phyloP scores from a whole-genome alignment of 2,888 invertebrate genomes.

The Lepidocyrtoides sp. region DNA sequence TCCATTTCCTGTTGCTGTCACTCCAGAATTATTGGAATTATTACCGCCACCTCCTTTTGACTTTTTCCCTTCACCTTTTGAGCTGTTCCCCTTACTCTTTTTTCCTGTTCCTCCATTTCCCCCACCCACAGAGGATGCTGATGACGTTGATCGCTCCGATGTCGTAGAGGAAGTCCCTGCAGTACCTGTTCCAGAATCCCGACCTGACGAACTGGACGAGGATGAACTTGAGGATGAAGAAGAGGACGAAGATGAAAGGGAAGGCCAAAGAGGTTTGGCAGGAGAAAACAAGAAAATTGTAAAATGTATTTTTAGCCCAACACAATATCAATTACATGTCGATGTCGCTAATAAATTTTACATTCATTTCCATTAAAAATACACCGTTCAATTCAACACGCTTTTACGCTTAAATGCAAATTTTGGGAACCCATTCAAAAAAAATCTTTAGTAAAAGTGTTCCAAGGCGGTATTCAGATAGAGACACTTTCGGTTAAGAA shows the following conservation, averaged over 20 bases:
- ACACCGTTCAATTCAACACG: not conserved
- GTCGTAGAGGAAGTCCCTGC: conserved; percentile 37
- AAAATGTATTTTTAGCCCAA: no score
- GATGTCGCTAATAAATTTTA: conserved; percentile 25
- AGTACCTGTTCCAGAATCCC: conserved; percentile 59
- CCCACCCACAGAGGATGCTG: conserved; percentile 59
- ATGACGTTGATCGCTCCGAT: conserved; percentile 71
- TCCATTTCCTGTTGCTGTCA: conserved; percentile 57
- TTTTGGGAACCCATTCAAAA: not conserved
- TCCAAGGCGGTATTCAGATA: not conserved
- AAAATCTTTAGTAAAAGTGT: not conserved
- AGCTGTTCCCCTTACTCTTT: conserved; percentile 28
- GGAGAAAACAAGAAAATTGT: no score
- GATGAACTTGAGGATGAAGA: conserved; percentile 66
- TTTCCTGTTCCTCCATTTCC: conserved; percentile 2
- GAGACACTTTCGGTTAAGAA: not conserved
- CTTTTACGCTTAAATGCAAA: not conserved
- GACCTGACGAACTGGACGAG: conserved; percentile 51
- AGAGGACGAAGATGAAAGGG: conserved; percentile 81
- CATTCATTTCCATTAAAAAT: conserved; percentile 12
- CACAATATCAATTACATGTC: not conserved
- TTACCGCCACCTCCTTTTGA: conserved; percentile 37
- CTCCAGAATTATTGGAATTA: conserved; percentile 21
- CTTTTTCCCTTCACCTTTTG: conserved; percentile 61
- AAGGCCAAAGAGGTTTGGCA: conserved; percentile 89